Base-by-base conservation (phyloP, 2,113 vertebrate species). In the Anarrhichthys ocellatus region DNA sequence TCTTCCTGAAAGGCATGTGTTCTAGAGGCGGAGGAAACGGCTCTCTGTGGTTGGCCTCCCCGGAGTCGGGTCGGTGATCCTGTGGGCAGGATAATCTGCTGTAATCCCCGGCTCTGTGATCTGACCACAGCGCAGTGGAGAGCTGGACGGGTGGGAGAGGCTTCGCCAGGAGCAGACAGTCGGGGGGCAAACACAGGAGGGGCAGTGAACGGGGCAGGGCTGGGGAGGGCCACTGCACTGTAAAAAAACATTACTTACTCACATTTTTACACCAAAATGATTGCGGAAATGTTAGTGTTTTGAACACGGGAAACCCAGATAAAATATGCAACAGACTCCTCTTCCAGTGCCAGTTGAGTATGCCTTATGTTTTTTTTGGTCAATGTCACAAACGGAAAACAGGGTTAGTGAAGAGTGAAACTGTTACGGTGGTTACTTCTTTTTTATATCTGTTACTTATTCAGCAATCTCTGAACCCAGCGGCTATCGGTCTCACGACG, bases 51-150 rank as follows among this genome's bases (percentile, higher is more conserved):
- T 87, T 32, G 63, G 69, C 76, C n/a, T 54, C 14, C 65, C 70
- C 68, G 18, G 84, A 86, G 84, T 59, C 27, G 78, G 76, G 75
- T 87, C 48, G 67, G 84, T 80, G 63, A 89, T 89, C 85, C 86
- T 69, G 80, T 85, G 83, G 87, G 81, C 73, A 83, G 87, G 89
- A 91, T 94, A 93, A 95, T 94, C 92, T 92, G 83, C 91, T 89
- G 78, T 95, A 94, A 95, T 95, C 94, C 90, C 44, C 34, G n/a
- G 65, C 69, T 86, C 81, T 89, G 84, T 89, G 89, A 92, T 92
- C 90, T 85, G 80, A 91, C 90, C 78, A 54, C 71, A 77, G 82
- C 40, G 58, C 76, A 63, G 84, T 27, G 22, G 77, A 82, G 75
- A 73, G 70, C 40, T 75, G 73, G 59, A 69, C 20, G 81, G 78